Base-by-base conservation (phyloP, 2,797 vertebrate species). In the Microchirus variegatus region DNA sequence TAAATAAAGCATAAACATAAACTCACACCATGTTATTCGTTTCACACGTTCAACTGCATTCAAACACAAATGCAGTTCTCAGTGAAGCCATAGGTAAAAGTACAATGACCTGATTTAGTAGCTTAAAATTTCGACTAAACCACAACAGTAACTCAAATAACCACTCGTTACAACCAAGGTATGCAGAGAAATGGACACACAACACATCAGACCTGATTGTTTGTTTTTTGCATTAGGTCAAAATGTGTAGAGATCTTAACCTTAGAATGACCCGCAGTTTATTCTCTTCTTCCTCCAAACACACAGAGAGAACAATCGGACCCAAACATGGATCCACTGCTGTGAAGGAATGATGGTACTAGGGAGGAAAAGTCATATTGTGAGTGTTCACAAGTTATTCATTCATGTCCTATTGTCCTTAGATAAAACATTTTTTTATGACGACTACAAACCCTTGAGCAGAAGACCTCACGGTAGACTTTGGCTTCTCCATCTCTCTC, bases 311-410 rank as follows among this genome's bases (percentile, higher is more conserved):
- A 78, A 94, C 90, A 63, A 94, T 60, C 0, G 91, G 85, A n/a
- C 93, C 93, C 41, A 94, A 43, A 10, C 63, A 72, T 11, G 81
- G 76, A 80, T 94, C 93, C 56, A 89, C 71, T 2, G 92, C 90
- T 40, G 86, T 94, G 77, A 94, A 94, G 0, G 91, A 92, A 58
- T 94, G 93, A 81, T 94, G 94, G 70, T 92, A 89, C 92, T 94
- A 55, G 31, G 19, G n/a, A 36, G 31, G 45, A 40, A 47, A 46
- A 63, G 44, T 15, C 8, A 37, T 0, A 5, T 40, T 13, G 4
- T 31, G 7, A 47, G 19, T 53, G 5, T 4, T 9, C 37, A n/a
- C 13, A n/a, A 2, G 13, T 15, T 45, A n/a, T 36, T 19, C 31
- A 31, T 44, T 38, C 16, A 6, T 14, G 9, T n/a, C 15, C 26